A percentile compares a stretch with the other conserved stretches of the same genome.
Evolutionary conservation across 2,888 invertebrate species (phyloP).

Genomic region (Cetonia aurata): DNA sequence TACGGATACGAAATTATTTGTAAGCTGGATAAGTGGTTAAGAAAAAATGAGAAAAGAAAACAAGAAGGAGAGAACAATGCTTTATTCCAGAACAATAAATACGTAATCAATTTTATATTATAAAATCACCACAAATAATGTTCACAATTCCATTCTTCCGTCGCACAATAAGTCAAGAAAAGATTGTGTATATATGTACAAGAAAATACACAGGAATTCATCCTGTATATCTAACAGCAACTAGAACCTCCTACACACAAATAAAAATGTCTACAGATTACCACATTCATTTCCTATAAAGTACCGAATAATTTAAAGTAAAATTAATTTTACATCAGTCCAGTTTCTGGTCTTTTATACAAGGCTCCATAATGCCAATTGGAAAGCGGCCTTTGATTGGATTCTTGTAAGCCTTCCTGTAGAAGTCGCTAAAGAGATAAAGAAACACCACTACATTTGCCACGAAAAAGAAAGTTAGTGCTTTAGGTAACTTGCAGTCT

Average conservation of each 20-base stretch:
- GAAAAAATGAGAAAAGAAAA: no score
- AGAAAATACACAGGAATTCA: not conserved
- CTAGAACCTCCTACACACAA: not conserved
- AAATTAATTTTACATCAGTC: not conserved
- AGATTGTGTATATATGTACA: slow-evolving; percentile 18
- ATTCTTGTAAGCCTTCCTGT: slow-evolving; percentile 66
- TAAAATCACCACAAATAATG: not conserved
- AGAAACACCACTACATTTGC: slow-evolving; percentile 79
- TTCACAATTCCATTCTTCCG: no score
- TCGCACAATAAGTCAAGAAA: not conserved
- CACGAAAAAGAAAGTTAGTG: slow-evolving; percentile 75
- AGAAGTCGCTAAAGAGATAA: slow-evolving; percentile 84
- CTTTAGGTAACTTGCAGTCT: slow-evolving; percentile 80
- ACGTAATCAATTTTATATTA: not conserved
- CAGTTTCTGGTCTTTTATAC: slow-evolving; percentile 5
- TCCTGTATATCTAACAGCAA: not conserved
- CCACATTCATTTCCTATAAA: no score
- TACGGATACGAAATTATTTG: no score
- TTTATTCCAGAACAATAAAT: not conserved
- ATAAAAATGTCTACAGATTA: no score
- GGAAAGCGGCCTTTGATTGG: slow-evolving; percentile 28
- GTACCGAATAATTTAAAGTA: not conserved
- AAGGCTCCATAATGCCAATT: not conserved
- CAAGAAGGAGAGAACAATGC: not conserved
- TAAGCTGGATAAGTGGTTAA: no score